Evolutionary conservation across 2,113 vertebrate genomes (phyloP), one percentile per base, ranked within the genome.

Genomic region (Pavo muticus): DNA sequence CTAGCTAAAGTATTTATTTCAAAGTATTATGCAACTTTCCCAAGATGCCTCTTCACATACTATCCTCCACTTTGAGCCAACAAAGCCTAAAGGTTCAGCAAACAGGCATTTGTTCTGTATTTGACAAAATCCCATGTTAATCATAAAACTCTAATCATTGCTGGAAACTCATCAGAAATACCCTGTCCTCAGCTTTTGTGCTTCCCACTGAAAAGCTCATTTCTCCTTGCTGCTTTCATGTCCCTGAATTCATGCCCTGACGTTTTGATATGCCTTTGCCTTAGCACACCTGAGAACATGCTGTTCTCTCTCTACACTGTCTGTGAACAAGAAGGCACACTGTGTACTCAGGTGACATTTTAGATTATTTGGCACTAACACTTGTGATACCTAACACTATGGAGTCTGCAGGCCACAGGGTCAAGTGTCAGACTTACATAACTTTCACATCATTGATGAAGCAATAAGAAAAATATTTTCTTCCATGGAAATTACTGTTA

Each of bases 131-230:
- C 15, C 40, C 7, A 25, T 50, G 29, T 71, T 25, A 27, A 21
- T 52, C 15, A 42, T 54, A 35, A 65, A 21, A 8, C 29, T 35
- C n/a, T 29, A n/a, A 52, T 35, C 47, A 35, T 20, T 71, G 19
- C 16, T 29, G 68, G 14, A 69, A 69, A 69, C 29, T 52, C 35
- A 69, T 32, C 32, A 6, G 14, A 78, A 83, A 78, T 57, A 21
- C 12, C 40, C 8, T n/a, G 6, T 24, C 24, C n/a, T 83, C 15
- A 39, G 8, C 30, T 50, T 75, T 21, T 40, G 47, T 3, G 0
- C 19, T 78, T 91, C 32, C 23, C 3, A 1, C 52, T 91, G 25
- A 59, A 16, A 29, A 1, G 47, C 45, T 37, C 9, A 47, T 74
- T 74, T 79, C 57, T 37, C 17, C 24, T 73, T n/a, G 14, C 27